Evolutionary conservation across 2,888 invertebrate species (phyloP), one percentile per base, ranked within the genome.

Genomic region (Tyria jacobaeae): DNA sequence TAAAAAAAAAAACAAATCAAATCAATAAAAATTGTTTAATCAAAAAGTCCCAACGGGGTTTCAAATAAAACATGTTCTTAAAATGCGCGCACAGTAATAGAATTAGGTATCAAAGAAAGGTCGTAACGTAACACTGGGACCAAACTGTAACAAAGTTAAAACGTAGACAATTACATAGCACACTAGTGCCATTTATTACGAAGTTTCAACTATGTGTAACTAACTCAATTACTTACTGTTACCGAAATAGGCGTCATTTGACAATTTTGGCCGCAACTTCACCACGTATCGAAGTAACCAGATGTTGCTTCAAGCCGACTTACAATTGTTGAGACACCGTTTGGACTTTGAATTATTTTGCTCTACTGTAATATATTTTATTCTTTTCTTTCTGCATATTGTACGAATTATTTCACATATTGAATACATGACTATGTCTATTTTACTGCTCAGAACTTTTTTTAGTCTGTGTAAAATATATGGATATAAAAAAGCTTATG

Each of bases 191-290:
- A 75, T 72, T 60, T 66, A 64, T 71, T 66, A 67, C 63, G 49
- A 57, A 79, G 60, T 70, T 73, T 57, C 67, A 68, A 64, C 75
- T 68, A 64, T 71, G 66, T 73, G 71, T 73, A 70, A 73, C 77
- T 71, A 76, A 76, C 70, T 75, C 70, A 78, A 78, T 78, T 79
- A 79, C 71, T 64, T 62, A 62, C 59, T 55, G 54, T 37, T 64
- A 64, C 67, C 54, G 74, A 66, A 73, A 76, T 75, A 77, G 63
- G 66, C 62, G 68, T 62, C 60, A 72, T 72, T 74, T 72, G 68
- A 78, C 74, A 67, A 76, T 75, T 72, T 63, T 48, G 65, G 44
- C 53, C 51, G 15, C 49, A 68, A 68, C 60, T 71, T 64, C 55
- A 51, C 17, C 21, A 14, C 56, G 48, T 56, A 62, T 62, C 54